Evolutionary conservation across 2,888 invertebrate species (phyloP).

Genomic region (Thymelicus sylvestris): DNA sequence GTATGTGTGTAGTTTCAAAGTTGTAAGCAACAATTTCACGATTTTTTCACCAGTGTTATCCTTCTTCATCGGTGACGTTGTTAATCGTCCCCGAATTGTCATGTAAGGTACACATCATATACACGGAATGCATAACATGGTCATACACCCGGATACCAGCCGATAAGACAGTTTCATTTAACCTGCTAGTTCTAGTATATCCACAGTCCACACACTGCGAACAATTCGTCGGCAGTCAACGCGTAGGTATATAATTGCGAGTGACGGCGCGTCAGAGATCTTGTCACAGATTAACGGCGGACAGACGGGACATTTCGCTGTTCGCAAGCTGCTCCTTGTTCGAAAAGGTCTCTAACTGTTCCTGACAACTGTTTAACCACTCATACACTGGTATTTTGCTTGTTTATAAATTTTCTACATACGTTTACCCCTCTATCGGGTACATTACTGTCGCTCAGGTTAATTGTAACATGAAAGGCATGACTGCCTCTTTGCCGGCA

Average conservation of each 20-base stretch:
- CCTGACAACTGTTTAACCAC: slow-evolving; percentile 6
- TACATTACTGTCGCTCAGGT: too few species aligned
- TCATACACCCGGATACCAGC: not conserved
- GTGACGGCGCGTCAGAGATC: slow-evolving; percentile 21
- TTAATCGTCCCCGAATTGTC: too few species aligned
- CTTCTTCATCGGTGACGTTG: too few species aligned
- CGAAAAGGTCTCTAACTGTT: slow-evolving; percentile 30
- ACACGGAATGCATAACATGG: too few species aligned
- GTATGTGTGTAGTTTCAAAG: too few species aligned
- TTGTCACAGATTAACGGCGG: slow-evolving; percentile 17
- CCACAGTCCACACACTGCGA: not conserved
- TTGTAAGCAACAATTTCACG: too few species aligned
- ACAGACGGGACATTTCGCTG: slow-evolving; percentile 16
- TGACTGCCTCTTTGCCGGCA: too few species aligned
- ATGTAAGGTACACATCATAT: too few species aligned
- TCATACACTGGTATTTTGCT: slow-evolving; percentile 18
- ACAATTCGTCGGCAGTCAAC: slow-evolving; percentile 9
- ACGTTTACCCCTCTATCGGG: not conserved
- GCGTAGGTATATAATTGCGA: slow-evolving; percentile 23
- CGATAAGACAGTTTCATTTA: too few species aligned
- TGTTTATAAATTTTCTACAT: not conserved
- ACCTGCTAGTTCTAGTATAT: not conserved
- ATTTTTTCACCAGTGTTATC: too few species aligned
- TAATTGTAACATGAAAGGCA: too few species aligned
- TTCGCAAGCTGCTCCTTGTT: not conserved